These are phyloP conservation scores for Rhinolophus ferrumequinum DNA, from an alignment of 2,113 vertebrate species.

Conservation along the genomic window DNA sequence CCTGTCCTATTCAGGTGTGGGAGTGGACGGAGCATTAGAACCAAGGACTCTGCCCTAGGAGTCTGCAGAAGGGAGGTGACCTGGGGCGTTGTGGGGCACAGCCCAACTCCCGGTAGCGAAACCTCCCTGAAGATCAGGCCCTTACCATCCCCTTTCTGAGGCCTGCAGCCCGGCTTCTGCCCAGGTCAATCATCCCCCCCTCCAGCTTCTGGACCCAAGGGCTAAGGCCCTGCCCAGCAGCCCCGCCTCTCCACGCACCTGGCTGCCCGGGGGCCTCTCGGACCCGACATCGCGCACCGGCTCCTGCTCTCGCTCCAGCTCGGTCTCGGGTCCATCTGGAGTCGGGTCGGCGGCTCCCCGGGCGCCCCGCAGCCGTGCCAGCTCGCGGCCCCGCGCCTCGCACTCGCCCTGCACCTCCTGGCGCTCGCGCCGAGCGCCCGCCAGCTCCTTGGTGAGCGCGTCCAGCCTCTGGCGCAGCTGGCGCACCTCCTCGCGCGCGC, in stretches of 20 bases:
- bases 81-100: neutral
- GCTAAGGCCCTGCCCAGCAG: neutral
- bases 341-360: conserved; percentile 1
- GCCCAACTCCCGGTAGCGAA: neutral
- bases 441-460: conserved; percentile 95
- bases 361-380: conserved; percentile 77
- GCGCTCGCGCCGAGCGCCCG: conserved; percentile 89
- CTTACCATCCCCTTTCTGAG: neutral
- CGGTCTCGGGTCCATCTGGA: conserved; percentile 62
- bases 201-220: accelerated
- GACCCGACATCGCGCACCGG: conserved; percentile 92
- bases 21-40: neutral
- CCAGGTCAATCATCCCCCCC: too few relatives aligned
- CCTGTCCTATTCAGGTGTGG: neutral
- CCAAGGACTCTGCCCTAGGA: neutral
- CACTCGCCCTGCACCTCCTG: conserved; percentile 92
- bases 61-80: neutral
- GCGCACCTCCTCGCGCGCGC: conserved; percentile 94
- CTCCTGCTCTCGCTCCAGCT: conserved; percentile 87
- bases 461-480: conserved; percentile 95
- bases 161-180: accelerated
- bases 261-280: conserved; percentile 80
- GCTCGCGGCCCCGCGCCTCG: conserved; percentile 86
- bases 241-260: conserved; percentile 80
- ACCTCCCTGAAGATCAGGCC: neutral